Evolutionary conservation across 1,140 invertebrate species (phyloP).

Genomic region (Drosophila repletoides): DNA sequence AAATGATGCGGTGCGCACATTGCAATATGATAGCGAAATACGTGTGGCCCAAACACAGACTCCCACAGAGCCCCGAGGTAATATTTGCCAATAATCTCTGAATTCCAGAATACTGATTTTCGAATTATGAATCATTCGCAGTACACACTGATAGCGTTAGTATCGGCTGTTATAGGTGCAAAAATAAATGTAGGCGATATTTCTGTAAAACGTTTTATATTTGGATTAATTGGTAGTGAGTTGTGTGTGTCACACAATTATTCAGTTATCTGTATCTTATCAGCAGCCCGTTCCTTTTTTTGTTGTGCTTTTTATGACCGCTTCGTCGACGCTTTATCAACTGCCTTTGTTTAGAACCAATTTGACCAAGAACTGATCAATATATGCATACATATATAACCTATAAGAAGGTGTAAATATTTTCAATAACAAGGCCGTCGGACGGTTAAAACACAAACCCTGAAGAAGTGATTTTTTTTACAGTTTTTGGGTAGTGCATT

Average conservation of each 20-base stretch:
- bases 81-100: background rate
- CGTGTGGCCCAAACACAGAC: conserved; percentile 64
- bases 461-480: no score
- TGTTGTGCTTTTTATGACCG: conserved; percentile 41
- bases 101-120: background rate
- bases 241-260: conserved; percentile 47
- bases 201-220: conserved; percentile 28
- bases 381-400: background rate
- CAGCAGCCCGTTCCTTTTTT: conserved; percentile 33
- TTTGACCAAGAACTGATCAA: conserved; percentile 44
- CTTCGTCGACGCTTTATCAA: conserved; percentile 22
- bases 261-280: conserved; percentile 74
- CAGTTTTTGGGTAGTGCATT: no score
- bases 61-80: conserved; percentile 68
- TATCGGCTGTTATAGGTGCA: conserved; percentile 29
- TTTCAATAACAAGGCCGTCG: no score
- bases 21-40: conserved; percentile 78
- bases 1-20: conserved; percentile 73
- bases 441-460: no score
- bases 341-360: conserved; percentile 54
- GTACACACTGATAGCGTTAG: background rate
- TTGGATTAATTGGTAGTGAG: conserved; percentile 52
- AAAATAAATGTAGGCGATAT: no score
- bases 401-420: background rate
- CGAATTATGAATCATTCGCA: conserved; percentile 44